Evolutionary conservation across 2,797 vertebrate species (phyloP).

Genomic region (Crossoptilon crossoptilon): DNA sequence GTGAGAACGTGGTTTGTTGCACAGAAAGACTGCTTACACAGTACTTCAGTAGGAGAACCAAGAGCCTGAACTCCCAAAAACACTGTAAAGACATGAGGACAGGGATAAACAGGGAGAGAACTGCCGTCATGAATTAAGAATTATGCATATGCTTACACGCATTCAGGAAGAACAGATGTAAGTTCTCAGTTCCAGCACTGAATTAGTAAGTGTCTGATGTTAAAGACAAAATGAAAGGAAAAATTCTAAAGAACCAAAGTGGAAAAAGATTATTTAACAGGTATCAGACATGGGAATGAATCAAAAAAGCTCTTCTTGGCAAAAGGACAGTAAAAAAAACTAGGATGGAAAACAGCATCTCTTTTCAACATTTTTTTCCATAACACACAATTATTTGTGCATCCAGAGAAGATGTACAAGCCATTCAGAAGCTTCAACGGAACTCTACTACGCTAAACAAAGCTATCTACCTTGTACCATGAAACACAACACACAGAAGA

Average conservation of each 20-base stretch:
- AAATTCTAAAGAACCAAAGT: background rate
- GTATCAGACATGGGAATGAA: background rate
- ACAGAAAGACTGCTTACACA: background rate
- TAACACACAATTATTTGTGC: background rate
- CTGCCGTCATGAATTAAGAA: background rate
- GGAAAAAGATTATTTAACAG: background rate
- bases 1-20: background rate
- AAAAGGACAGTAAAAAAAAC: background rate
- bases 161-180: background rate
- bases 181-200: background rate
- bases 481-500: background rate
- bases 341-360: background rate
- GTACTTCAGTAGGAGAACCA: background rate
- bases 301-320: background rate
- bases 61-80: background rate
- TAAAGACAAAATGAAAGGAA: background rate
- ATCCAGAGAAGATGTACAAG: background rate
- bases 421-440: rapidly evolving
- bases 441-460: background rate
- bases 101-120: background rate
- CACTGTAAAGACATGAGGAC: background rate
- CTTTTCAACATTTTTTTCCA: background rate
- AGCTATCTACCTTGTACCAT: background rate
- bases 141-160: background rate
- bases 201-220: background rate